These are phyloP conservation scores for Hypocryptadius cinnamomeus DNA, from an alignment of 2,113 vertebrate genomes.

Conservation along the genomic window DNA sequence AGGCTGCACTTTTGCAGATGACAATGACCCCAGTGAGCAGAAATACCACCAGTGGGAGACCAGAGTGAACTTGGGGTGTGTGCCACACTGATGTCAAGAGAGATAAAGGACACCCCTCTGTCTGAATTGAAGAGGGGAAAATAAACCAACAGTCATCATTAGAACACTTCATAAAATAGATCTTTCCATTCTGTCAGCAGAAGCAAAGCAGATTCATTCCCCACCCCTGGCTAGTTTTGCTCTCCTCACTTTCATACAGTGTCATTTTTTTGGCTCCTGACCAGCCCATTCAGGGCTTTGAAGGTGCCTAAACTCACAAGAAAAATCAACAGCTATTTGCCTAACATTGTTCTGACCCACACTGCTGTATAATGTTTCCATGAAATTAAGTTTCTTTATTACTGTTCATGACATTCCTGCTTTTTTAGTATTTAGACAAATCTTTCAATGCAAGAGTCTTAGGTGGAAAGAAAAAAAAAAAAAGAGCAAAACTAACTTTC, in stretches of 20 bases:
- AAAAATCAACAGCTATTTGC: not conserved
- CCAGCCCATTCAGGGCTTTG: not conserved
- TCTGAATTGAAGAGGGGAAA: not conserved
- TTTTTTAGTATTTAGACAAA: not conserved
- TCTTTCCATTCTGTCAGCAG: not conserved
- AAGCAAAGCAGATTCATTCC: not conserved
- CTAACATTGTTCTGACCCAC: not conserved
- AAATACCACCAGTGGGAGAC: not conserved
- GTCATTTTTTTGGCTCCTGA: not conserved
- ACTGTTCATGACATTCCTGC: not conserved
- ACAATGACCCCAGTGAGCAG: not conserved
- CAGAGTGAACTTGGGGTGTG: not conserved
- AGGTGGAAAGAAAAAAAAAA: not conserved
- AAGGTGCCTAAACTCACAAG: not conserved
- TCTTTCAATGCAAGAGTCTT: not conserved
- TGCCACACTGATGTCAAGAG: not conserved
- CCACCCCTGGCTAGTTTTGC: not conserved
- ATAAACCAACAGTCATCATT: not conserved
- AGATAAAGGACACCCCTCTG: not conserved
- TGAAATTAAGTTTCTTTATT: not conserved
- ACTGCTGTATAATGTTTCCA: not conserved
- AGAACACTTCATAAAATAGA: not conserved
- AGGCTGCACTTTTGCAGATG: rapidly evolving
- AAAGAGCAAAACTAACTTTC: not conserved
- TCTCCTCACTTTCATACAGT: not conserved